Percentiles rank a stretch among this genome's conserved stretches.
These are phyloP conservation scores for Eulemur rufifrons DNA, from an alignment of 2,113 vertebrate genomes.

Conservation along the genomic window DNA sequence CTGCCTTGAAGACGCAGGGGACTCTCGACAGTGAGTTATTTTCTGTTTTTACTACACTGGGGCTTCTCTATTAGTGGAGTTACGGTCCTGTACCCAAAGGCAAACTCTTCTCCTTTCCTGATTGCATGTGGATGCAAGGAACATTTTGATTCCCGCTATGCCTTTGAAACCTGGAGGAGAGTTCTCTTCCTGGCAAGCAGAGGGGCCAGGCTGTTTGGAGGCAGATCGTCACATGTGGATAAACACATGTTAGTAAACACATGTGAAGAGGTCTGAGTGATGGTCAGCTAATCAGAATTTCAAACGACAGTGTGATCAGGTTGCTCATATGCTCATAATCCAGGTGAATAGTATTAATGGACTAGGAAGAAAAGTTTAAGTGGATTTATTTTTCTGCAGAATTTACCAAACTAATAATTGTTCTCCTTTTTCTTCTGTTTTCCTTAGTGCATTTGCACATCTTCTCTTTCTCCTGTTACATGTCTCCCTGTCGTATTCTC, in stretches of 20 bases:
- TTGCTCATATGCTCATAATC: not conserved
- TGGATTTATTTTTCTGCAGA: not conserved
- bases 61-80: not conserved
- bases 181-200: not conserved
- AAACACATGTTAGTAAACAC: not conserved
- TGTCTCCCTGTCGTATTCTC: not conserved
- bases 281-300: not conserved
- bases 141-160: not conserved
- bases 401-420: not conserved
- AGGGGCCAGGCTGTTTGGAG: not conserved
- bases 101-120: not conserved
- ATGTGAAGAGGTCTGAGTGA: not conserved
- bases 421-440: not conserved
- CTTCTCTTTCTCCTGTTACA: not conserved
- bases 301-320: not conserved
- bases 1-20: not conserved
- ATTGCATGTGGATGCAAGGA: not conserved
- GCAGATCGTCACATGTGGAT: not conserved
- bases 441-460: not conserved
- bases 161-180: not conserved
- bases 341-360: not conserved
- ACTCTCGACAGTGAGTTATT: not conserved
- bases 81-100: not conserved
- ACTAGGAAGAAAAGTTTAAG: not conserved
- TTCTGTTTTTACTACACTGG: not conserved